Evolutionary conservation across 2,113 vertebrate species (phyloP), one percentile per base, ranked within the genome.

Genomic region (Corythoichthys haematopterus): DNA sequence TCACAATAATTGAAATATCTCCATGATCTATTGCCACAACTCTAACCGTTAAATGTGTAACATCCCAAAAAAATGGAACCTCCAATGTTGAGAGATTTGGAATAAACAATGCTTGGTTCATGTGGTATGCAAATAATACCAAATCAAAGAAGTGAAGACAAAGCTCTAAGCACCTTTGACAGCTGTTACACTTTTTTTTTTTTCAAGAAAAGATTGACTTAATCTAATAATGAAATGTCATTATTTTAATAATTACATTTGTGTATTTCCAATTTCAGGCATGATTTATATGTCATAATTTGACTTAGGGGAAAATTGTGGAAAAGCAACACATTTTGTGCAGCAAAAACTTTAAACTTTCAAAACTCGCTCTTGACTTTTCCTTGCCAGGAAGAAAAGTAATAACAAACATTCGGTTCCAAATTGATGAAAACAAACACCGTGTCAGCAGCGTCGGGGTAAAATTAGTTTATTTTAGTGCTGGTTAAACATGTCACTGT

Each of bases 401-500:
- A 57, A 36, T 11, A 13, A 55, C 53, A 40, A 37, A 65, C 33
- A 37, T 60, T 72, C 70, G 8, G 62, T 45, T 45, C 33, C 9
- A 13, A 8, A 51, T 11, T 51, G 48, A 15, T 52, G 55, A 68
- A 76, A 79, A 74, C 76, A 72, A 82, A 70, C 71, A 45, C 6
- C 66, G 36, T 76, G 69, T 80, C 78, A 66, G 10, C 50, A 57
- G 69, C 13, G 66, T 68, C n/a, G 68, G 63, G 11, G 72, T 33
- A 60, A 71, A 52, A 78, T 75, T 59, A 58, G 69, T 62, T 58
- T 71, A 45, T 55, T 69, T 59, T 61, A 50, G 69, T 65, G 47
- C 62, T 40, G 71, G 80, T 76, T 50, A 78, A 79, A 74, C 77
- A 72, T 78, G 82, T 78, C 84, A 72, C 68, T 73, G 80, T 85